These are phyloP conservation scores for Rhingia campestris DNA, from an alignment of 2,888 invertebrate genomes.

Conservation along the genomic window DNA sequence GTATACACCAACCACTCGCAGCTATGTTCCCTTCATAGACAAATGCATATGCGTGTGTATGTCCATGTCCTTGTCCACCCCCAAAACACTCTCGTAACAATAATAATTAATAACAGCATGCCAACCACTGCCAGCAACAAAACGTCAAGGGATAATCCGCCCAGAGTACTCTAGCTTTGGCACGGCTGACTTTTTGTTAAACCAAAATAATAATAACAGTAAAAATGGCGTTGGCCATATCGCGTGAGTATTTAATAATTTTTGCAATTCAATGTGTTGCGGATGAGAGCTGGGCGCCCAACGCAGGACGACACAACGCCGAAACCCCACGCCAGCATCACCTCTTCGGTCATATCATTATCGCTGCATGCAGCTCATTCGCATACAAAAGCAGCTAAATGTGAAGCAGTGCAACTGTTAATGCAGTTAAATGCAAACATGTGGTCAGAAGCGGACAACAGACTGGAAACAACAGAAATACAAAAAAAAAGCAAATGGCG, in stretches of 20 bases:
- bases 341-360: conserved; percentile 51
- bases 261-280: conserved; percentile 38
- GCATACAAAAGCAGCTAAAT: conserved; percentile 22
- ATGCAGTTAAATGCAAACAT: conserved; percentile 73
- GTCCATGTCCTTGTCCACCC: background rate
- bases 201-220: conserved; percentile 40
- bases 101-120: conserved; percentile 69
- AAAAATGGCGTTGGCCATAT: conserved; percentile 50
- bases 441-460: conserved; percentile 67
- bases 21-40: background rate
- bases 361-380: conserved; percentile 62
- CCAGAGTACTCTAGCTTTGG: conserved; percentile 41
- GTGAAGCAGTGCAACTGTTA: conserved; percentile 67
- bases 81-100: conserved; percentile 57
- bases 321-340: conserved; percentile 6
- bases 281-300: conserved; percentile 33
- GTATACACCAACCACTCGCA: conserved; percentile 1
- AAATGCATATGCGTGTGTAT: background rate
- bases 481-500: no score
- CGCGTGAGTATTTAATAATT: conserved; percentile 60
- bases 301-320: conserved; percentile 10
- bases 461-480: conserved; percentile 43
- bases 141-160: conserved; percentile 67
- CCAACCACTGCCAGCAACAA: conserved; percentile 48
- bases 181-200: conserved; percentile 52